Base-by-base conservation (phyloP, 2,888 invertebrate genomes). In the Esperia sulphurella region DNA sequence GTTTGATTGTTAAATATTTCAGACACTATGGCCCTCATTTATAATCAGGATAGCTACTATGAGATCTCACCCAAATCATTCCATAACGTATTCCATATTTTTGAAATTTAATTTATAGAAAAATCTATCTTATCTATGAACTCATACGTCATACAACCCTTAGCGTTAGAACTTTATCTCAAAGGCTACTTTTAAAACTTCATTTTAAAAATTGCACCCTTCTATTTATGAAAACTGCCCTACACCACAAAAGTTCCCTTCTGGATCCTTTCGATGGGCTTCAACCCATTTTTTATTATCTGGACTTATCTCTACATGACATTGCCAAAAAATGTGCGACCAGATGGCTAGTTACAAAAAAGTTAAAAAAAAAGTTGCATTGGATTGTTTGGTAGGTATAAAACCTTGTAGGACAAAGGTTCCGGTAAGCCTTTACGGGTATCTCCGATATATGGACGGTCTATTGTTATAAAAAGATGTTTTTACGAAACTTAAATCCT, bases 301-400 rank as follows among this genome's bases (percentile, higher is more conserved):
- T 21, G 21, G 72, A 77, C 76, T 76, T 80, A 78, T 83, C 79
- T 76, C 60, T 57, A 58, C 68, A 65, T 80, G 80, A 81, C 73
- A 56, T 55, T 54, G 74, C 73, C 68, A 77, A 84, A 85, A 83
- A 83, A 76, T 63, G 50, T 38, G 66, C 63, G 64, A 71, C 86
- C 86, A 84, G 86, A 83, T 86, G 85, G 57, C 59, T 55, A 46
- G 51, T 41, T 55, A 63, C 69, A 66, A 68, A 67, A 61, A 56
- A 29, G 14, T 40, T 56, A 39, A 44, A 57, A 64, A 77, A 77
- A 74, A 77, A 68, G 62, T 50, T 54, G 68, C 66, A 57, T 53
- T 54, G 58, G 61, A 43, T 41, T 68, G 67, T 63, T 46, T 14
- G 48, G 46, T 50, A 55, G 54, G 46, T 45, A 46, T 52, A 59